Evolutionary conservation across 2,113 vertebrate species (phyloP), one percentile per base, ranked within the genome.

Genomic region (Xenotilapia longispinis): DNA sequence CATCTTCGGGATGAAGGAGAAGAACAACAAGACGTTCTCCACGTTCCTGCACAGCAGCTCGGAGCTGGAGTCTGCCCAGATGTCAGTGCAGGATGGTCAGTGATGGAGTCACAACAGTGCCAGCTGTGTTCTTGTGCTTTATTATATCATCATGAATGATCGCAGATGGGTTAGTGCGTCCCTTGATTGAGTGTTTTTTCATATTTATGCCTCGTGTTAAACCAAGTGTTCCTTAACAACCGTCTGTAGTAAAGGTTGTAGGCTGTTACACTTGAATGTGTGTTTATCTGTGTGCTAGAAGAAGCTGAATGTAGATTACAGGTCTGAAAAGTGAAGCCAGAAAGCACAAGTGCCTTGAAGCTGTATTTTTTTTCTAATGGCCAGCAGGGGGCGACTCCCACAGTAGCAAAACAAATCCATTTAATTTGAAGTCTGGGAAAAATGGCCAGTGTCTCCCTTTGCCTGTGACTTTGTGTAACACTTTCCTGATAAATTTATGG

Each of bases 1-100:
- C 88, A 97, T 99, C 86, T 96, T 97, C 73, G 97, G 96, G 5
- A 96, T 99, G 92, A 97, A 90, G 40, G 94, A 96, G 75, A 96
- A 97, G 60, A 98, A 97, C 82, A 82, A 93, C 31, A 97, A 91
- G 89, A 98, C 97, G 2, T 95, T 98, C 49, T 96, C 89, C 47
- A 97, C 96, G 13, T 98, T 97, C 92, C 92, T 90, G 36, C 80
- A 42, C 4, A 49, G 60, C 4, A 80, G 1, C 70, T 81, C 45
- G 0, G 82, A 10, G 26, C 58, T 49, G 0, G 45, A 81, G 15
- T 55, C 85, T 14, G 75, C 75, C 4, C 84, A 86, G 17, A 54
- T 78, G 1, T 26, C 85, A n/a, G 80, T 8, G 33, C 82, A 80
- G 53, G 42, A 78, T 49, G 70, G 45, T 53, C 70, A 88, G 80